A percentile compares a stretch with the other conserved stretches of the same genome.
phyloP scores from a whole-genome alignment of 2,797 vertebrate species.

The Buceros bicornis region DNA sequence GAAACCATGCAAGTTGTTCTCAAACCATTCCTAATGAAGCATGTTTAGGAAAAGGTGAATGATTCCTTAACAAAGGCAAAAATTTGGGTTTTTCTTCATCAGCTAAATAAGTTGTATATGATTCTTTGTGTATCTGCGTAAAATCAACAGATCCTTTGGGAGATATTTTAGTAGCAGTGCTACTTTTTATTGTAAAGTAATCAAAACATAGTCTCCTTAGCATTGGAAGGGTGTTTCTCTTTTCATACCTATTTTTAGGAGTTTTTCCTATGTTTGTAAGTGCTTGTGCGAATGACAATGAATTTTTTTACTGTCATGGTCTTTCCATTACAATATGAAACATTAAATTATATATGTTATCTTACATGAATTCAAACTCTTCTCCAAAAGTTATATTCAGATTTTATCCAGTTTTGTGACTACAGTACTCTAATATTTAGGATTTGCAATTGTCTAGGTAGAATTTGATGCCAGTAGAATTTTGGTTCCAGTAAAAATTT shows the following conservation, averaged over 20 bases:
- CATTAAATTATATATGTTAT: not conserved
- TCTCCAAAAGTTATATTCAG: not conserved
- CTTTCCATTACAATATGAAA: not conserved
- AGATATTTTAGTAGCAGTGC: not conserved
- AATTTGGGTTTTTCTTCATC: not conserved
- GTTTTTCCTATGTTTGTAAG: not conserved
- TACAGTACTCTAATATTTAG: not conserved
- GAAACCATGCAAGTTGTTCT: not conserved
- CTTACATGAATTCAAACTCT: not conserved
- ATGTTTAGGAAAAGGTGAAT: not conserved
- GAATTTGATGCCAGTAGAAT: not conserved
- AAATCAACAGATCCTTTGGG: not conserved
- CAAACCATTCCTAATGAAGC: not conserved
- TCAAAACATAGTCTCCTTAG: not conserved
- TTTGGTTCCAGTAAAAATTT: not conserved
- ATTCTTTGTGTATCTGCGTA: not conserved
- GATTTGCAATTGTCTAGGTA: not conserved
- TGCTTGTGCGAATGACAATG: not conserved
- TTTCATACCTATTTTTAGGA: not conserved
- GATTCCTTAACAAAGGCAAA: not conserved
- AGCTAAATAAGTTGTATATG: not conserved
- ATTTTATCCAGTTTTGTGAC: not conserved
- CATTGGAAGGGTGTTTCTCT: rapidly evolving
- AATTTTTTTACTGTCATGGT: not conserved
- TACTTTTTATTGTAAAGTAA: not conserved